Base-by-base conservation (phyloP, 2,113 vertebrate genomes). In the Psittacara wagleri region DNA sequence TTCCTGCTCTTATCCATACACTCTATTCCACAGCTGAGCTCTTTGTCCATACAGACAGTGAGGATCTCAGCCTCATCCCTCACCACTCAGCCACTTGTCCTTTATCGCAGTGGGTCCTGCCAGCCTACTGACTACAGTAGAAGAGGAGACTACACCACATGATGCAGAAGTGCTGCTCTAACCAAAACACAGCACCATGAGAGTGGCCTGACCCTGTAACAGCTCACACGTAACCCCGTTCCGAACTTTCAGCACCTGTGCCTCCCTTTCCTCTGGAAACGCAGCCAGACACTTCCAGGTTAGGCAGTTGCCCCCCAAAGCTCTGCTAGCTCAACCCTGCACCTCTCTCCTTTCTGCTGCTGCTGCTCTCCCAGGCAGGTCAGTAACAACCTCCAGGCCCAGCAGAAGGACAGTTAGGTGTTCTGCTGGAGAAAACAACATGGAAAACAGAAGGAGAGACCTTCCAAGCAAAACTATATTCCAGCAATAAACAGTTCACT, bases 401-500 rank as follows among this genome's bases (percentile, higher is more conserved):
- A 87, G 43, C 11, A 91, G 59, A 90, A 55, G 48, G 17, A 41
- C 11, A 78, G 9, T 0, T 25, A n/a, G 57, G 55, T 91, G 33
- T 41, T 63, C 20, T 69, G 23, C 43, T 46, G 51, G 9, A 93
- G 41, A 74, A 79, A 52, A 22, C 19, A 84, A 59, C 16, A 48
- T 39, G 24, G 54, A 61, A 78, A 81, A 0, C 1, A 67, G 37
- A 33, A 57, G 31, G 28, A 83, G 64, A 90, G 46, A 67, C 41
- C 13, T 81, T 81, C 54, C 35, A 73, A 81, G 49, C 11, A 51
- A 52, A 72, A 19, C n/a, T 31, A 10, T 20, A 37, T 64, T 39
- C 33, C 66, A 78, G 39, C 0, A 0, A 16, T 3, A 41, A 0
- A 19, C 1, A 41, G 67, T 15, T 75, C 44, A 25, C 31, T 69